A percentile compares a stretch with the other conserved stretches of the same genome.
Conservation (phyloP, 2,797 vertebrate species). For the Danio aesculapii region DNA sequence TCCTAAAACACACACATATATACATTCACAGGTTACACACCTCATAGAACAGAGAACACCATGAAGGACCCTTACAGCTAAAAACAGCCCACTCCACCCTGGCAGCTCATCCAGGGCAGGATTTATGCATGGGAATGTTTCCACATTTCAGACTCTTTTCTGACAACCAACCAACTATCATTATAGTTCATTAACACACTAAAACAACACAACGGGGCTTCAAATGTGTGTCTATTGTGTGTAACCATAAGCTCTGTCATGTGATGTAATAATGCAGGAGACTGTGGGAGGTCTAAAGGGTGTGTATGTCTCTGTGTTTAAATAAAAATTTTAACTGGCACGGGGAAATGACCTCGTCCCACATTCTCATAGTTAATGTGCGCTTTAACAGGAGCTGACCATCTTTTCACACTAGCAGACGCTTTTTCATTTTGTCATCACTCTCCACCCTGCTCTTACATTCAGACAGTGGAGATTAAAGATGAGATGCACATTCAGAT, state of each 20-base stretch:
- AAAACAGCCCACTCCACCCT: constrained; percentile 10
- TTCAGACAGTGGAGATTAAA: constrained; percentile 6
- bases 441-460: not conserved
- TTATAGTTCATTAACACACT: constrained; percentile 25
- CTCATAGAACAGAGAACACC: constrained; percentile 24
- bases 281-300: constrained; percentile 21
- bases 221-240: constrained; percentile 26
- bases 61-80: constrained; percentile 7
- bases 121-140: constrained; percentile 26
- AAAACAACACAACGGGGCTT: not conserved
- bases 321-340: not conserved
- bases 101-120: not conserved
- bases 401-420: not conserved
- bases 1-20: constrained; percentile 79
- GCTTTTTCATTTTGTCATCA: constrained; percentile 3
- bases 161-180: not conserved
- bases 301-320: constrained; percentile 15
- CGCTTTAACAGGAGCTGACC: not conserved
- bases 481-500: not conserved
- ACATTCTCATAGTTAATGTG: constrained; percentile 11
- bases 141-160: constrained; percentile 55
- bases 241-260: not conserved
- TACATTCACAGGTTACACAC: constrained; percentile 50
- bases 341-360: not conserved
- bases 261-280: not conserved